These are phyloP conservation scores for Trichopoda pennipes DNA, from an alignment of 2,888 invertebrate genomes.

Conservation along the genomic window DNA sequence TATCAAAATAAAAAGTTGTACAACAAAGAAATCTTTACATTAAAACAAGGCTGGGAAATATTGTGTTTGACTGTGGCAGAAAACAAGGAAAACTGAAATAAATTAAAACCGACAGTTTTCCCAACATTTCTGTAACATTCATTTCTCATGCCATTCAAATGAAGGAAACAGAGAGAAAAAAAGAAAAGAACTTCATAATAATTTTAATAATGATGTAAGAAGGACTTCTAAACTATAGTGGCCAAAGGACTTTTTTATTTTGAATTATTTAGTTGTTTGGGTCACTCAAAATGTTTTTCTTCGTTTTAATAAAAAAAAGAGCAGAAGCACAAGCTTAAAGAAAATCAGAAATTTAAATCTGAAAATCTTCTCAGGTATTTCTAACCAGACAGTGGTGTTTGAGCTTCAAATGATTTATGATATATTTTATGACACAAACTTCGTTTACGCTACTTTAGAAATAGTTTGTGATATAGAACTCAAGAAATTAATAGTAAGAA, in stretches of 20 bases:
- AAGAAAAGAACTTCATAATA: slow-evolving; percentile 2
- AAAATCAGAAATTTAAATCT: background rate
- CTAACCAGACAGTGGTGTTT: too few relatives aligned
- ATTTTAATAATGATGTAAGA: background rate
- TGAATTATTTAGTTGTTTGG: slow-evolving; percentile 29
- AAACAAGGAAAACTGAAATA: slow-evolving; percentile 51
- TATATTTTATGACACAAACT: too few relatives aligned
- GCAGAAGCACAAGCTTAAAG: background rate
- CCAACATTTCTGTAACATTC: slow-evolving; percentile 65
- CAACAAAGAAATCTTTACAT: slow-evolving; percentile 5
- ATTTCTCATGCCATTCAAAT: slow-evolving; percentile 54
- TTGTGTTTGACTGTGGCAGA: slow-evolving; percentile 11
- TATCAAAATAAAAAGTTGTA: slow-evolving; percentile 6
- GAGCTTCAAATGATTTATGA: too few relatives aligned
- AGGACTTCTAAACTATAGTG: background rate
- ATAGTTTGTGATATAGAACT: too few relatives aligned
- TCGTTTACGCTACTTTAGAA: too few relatives aligned
- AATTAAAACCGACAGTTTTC: slow-evolving; percentile 56
- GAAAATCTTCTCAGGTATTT: too few relatives aligned
- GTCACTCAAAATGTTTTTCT: background rate
- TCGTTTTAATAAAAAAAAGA: slow-evolving; percentile 10
- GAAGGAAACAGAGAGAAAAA: background rate
- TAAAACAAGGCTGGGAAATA: slow-evolving; percentile 26
- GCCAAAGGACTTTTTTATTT: slow-evolving; percentile 26
- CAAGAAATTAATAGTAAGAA: too few relatives aligned